Evolutionary conservation across 2,888 invertebrate genomes (phyloP), one percentile per base, ranked within the genome.

Genomic region (Adelphocoris suturalis): DNA sequence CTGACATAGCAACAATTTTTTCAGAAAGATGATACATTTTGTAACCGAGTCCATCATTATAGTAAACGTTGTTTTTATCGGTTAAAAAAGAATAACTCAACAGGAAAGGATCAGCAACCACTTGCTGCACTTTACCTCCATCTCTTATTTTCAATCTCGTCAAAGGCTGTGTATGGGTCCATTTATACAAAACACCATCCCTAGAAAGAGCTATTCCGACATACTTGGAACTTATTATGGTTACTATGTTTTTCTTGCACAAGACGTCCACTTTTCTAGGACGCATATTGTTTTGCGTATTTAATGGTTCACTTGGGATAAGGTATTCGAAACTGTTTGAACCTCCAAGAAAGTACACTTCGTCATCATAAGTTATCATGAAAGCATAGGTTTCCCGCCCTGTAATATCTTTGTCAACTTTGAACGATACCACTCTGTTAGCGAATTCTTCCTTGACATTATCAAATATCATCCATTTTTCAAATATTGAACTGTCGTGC

Each of bases 401-500:
- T 12, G 13, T 2, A 57, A 57, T 5, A 84, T 13, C 3, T 3
- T 0, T 13, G 55, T 55, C 13, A 13, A 55, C 55, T 46, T 1
- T 81, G 48, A 84, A 84, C 11, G 84, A 19, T 52, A 1, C 14
- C 1, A 84, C 84, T 84, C 27, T 48, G 0, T 2, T 12, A 1
- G n/a, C n/a, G 16, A 84, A 23, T 16, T 52, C n/a, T 9, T 55
- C 84, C 3, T 52, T 14, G 5, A 52, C 13, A 16, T 3, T 23
- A 19, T 55, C 27, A 14, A 84, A 55, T 19, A 84, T n/a, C 13
- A 12, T 13, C 84, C 84, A 84, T 23, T 55, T 52, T 14, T 55
- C 27, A 5, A 84, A n/a, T 12, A 84, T 19, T 13, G 84, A 52
- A 19, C 2, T 7, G 27, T 27, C n/a, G n/a, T n/a, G 16, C 55